These are phyloP conservation scores for Proterorhinus semilunaris DNA, from an alignment of 2,113 vertebrate species.

Conservation along the genomic window DNA sequence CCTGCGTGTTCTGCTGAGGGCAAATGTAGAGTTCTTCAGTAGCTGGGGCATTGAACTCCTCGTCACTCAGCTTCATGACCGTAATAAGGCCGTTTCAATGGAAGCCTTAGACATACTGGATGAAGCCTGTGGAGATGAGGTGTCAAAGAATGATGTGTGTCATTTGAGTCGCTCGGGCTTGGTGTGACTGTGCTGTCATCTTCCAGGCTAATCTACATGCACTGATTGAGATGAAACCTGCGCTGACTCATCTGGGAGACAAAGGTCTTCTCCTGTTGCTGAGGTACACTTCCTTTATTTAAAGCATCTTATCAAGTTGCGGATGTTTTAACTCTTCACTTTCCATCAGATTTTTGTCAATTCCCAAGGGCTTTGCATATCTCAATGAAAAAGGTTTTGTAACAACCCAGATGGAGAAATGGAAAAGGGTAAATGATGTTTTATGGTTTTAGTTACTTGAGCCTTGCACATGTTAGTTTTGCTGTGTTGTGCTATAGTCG, in stretches of 20 bases:
- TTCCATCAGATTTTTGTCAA: conserved; percentile 86
- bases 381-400: conserved; percentile 90
- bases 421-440: conserved; percentile 83
- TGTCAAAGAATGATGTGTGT: conserved; percentile 45
- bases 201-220: conserved; percentile 23
- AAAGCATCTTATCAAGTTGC: background rate
- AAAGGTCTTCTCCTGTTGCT: conserved; percentile 20
- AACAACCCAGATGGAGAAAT: conserved; percentile 88
- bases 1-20: conserved; percentile 85
- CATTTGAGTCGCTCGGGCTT: background rate
- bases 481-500: conserved; percentile 67
- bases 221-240: conserved; percentile 21
- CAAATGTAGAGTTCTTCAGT: conserved; percentile 92
- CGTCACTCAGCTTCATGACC: conserved; percentile 90
- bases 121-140: conserved; percentile 94
- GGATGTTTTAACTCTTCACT: background rate
- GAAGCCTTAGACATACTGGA: conserved; percentile 92
- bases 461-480: background rate
- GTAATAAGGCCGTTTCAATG: conserved; percentile 86
- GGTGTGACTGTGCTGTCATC: background rate
- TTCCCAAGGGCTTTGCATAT: conserved; percentile 92
- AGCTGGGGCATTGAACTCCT: conserved; percentile 92
- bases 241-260: conserved; percentile 23
- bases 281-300: background rate
- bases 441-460: background rate